Percentiles rank a stretch among this genome's conserved stretches.
Evolutionary conservation across 2,113 vertebrate genomes (phyloP).

Genomic region (Pelusios castaneus): DNA sequence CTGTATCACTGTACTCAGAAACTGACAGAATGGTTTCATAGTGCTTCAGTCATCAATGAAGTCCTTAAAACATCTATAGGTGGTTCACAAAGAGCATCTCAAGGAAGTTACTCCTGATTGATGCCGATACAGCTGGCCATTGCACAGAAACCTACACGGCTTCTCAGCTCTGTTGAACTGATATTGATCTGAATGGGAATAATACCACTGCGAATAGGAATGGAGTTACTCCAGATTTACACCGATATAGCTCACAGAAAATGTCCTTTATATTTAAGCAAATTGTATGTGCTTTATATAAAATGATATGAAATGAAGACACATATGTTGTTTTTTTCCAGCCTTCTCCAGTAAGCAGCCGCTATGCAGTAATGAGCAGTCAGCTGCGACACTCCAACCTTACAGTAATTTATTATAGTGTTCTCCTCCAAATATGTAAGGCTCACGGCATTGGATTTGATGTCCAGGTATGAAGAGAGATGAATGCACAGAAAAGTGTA

Average conservation of each 20-base stretch:
- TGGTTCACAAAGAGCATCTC: fast-evolving
- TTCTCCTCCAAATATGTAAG: conserved; percentile 85
- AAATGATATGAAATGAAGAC: background rate
- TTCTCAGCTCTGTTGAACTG: background rate
- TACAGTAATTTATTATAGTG: conserved; percentile 78
- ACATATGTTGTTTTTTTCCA: background rate
- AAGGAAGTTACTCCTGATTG: fast-evolving
- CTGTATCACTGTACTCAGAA: background rate
- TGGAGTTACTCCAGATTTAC: background rate
- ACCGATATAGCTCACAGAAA: background rate
- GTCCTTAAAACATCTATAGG: background rate
- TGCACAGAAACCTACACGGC: background rate
- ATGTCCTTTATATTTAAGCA: background rate
- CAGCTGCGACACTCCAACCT: conserved; percentile 84
- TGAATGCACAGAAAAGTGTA: fast-evolving
- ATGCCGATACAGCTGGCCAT: background rate
- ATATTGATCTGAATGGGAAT: background rate
- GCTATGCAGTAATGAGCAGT: conserved; percentile 80
- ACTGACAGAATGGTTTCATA: background rate
- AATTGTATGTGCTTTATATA: background rate
- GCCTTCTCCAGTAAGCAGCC: conserved; percentile 12
- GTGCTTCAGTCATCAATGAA: background rate
- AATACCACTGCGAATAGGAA: background rate
- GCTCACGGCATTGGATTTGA: conserved; percentile 85
- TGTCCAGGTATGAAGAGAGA: conserved; percentile 78